These are phyloP conservation scores for Steinernema hermaphroditum DNA, from an alignment of 2,888 invertebrate species.

Conservation along the genomic window DNA sequence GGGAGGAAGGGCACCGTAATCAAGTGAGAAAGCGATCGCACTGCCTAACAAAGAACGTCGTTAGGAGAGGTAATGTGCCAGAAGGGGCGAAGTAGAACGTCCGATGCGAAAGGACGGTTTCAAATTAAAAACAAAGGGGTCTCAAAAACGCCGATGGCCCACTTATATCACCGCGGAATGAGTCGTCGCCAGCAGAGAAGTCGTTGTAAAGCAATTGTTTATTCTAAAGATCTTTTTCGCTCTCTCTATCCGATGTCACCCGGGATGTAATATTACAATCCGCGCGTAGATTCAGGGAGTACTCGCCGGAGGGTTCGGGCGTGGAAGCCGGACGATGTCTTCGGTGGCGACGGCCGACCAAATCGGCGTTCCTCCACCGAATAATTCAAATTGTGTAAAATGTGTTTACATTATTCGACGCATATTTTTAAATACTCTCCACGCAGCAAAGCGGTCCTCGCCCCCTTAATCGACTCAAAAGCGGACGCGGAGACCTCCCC, in stretches of 20 bases:
- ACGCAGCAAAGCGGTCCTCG: too few relatives aligned
- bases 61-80: conserved; percentile 14
- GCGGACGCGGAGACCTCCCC: too few relatives aligned
- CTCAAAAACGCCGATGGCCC: conserved; percentile 8
- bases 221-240: conserved; percentile 19
- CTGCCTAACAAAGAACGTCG: conserved; percentile 6
- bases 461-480: too few relatives aligned
- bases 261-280: conserved; percentile 27
- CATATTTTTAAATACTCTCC: conserved; percentile 12
- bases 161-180: conserved; percentile 11
- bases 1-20: background rate
- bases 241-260: background rate
- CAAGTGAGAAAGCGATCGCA: too few relatives aligned
- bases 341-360: conserved; percentile 1
- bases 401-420: conserved; percentile 21
- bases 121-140: conserved; percentile 4
- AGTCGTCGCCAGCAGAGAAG: background rate
- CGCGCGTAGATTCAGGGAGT: background rate
- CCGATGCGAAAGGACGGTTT: background rate
- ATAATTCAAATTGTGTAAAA: conserved; percentile 30
- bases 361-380: conserved; percentile 5
- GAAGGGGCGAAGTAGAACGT: background rate
- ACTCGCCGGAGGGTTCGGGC: too few relatives aligned
- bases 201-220: conserved; percentile 28
- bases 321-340: too few relatives aligned